Evolutionary conservation across 2,113 vertebrate species (phyloP).

Genomic region (Cariama cristata): DNA sequence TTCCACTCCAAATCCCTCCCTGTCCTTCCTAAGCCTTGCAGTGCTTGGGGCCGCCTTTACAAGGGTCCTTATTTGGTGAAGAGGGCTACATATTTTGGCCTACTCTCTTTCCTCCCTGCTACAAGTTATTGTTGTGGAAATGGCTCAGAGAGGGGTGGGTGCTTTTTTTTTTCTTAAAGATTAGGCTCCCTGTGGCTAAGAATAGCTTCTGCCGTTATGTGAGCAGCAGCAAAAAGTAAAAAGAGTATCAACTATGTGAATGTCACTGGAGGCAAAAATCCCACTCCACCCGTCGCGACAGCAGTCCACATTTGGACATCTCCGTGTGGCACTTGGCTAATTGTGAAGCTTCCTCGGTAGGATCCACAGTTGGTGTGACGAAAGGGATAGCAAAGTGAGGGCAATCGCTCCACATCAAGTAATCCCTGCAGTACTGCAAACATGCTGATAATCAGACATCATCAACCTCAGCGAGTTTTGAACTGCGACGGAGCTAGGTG

Average conservation of each 20-base stretch:
- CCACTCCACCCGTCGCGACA: background rate
- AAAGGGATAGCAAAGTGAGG: background rate
- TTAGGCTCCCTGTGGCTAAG: conserved; percentile 11
- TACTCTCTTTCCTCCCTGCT: conserved; percentile 42
- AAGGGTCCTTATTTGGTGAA: conserved; percentile 65
- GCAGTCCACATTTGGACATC: background rate
- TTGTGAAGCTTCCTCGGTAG: background rate
- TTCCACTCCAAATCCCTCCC: conserved; percentile 62
- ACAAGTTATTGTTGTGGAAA: conserved; percentile 63
- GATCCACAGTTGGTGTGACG: background rate
- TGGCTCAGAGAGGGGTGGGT: background rate
- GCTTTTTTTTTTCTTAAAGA: background rate
- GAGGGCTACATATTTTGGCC: conserved; percentile 49
- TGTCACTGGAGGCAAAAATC: background rate
- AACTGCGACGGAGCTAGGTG: background rate
- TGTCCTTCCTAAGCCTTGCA: conserved; percentile 50
- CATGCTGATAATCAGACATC: background rate
- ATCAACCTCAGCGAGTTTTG: background rate
- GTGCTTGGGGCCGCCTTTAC: background rate
- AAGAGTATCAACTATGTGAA: background rate
- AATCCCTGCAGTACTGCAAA: background rate
- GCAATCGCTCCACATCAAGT: background rate
- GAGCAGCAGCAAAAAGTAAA: conserved; percentile 15
- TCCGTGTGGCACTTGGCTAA: background rate
- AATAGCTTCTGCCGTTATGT: conserved; percentile 37